These are phyloP conservation scores for Macrotus californicus DNA, from an alignment of 2,113 vertebrate genomes.

Conservation along the genomic window DNA sequence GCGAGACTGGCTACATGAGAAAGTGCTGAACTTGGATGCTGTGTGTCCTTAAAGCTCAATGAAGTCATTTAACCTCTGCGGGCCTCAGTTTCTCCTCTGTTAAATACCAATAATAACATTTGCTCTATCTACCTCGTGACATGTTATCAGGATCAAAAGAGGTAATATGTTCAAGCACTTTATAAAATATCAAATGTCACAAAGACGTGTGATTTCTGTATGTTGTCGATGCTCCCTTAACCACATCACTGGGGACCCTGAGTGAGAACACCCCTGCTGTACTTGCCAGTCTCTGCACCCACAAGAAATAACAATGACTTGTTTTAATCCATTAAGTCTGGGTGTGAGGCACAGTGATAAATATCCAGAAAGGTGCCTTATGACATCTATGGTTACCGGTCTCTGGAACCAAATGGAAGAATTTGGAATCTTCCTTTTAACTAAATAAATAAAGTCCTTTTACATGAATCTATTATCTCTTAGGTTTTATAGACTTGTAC, in stretches of 20 bases:
- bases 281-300: not conserved
- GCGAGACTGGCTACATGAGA: not conserved
- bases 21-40: not conserved
- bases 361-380: not conserved
- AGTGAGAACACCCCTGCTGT: not conserved
- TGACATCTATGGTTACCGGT: not conserved
- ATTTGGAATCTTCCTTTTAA: slow-evolving; percentile 6
- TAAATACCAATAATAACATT: not conserved
- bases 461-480: not conserved
- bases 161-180: not conserved
- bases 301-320: not conserved
- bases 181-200: not conserved
- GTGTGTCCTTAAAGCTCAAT: not conserved
- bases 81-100: not conserved
- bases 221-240: not conserved
- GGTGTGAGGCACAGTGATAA: not conserved
- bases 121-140: not conserved
- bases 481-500: not conserved
- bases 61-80: not conserved
- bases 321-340: not conserved
- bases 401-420: not conserved
- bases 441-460: not conserved
- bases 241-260: not conserved
- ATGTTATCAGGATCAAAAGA: not conserved
- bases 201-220: not conserved